phyloP scores from a whole-genome alignment of 2,888 invertebrate species.

The Muscina levida region DNA sequence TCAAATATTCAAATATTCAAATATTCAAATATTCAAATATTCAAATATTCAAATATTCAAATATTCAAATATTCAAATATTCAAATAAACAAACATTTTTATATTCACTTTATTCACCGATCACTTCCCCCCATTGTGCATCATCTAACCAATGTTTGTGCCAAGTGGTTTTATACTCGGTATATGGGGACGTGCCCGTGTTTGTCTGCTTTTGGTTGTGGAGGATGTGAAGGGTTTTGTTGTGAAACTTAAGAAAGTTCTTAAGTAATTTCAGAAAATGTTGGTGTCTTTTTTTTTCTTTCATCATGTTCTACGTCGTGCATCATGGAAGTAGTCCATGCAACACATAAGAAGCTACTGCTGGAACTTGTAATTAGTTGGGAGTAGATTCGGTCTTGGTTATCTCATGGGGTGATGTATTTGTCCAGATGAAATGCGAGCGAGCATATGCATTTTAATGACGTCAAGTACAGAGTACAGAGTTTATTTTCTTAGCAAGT shows the following conservation, averaged over 20 bases:
- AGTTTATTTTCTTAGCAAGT: too few relatives aligned
- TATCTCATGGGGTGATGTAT: conserved; percentile 5
- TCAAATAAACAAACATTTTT: too few relatives aligned
- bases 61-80: too few relatives aligned
- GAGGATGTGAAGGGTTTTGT: neutral
- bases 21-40: too few relatives aligned
- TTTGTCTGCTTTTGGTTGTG: neutral
- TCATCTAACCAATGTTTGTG: too few relatives aligned
- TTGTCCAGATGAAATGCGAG: neutral
- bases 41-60: too few relatives aligned
- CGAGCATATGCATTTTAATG: neutral
- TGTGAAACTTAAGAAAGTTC: conserved; percentile 31
- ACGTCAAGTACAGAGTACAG: neutral
- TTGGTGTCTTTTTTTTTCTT: neutral
- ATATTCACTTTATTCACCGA: too few relatives aligned
- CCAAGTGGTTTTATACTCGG: neutral
- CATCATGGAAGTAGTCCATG: neutral
- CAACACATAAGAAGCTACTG: conserved; percentile 32
- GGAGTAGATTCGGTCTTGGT: conserved; percentile 2
- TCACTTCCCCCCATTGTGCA: too few relatives aligned
- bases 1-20: too few relatives aligned
- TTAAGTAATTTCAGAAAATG: conserved; percentile 24
- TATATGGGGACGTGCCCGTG: conserved; percentile 13
- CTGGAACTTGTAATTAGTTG: conserved; percentile 50
- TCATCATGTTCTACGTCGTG: neutral